A percentile compares a stretch with the other conserved stretches of the same genome.
Evolutionary conservation across 1,140 invertebrate genomes (phyloP).

Genomic region (Heliconius melpomene): DNA sequence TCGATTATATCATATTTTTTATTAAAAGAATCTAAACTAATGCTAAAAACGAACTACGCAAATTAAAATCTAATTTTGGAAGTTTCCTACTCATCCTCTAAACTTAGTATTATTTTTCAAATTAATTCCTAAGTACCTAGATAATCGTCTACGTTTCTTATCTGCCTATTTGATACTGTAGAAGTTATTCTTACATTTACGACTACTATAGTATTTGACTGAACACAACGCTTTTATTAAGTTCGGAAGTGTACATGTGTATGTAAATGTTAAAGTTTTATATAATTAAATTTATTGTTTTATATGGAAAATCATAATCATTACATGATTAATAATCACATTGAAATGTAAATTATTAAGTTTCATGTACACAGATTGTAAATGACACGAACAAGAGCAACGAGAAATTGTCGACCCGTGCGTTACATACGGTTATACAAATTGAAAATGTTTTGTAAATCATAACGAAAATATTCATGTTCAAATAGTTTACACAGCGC

Average conservation of each 20-base stretch:
- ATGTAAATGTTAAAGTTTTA: too few species aligned
- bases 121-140: slow-evolving; percentile 56
- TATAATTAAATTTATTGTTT: too few species aligned
- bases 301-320: too few species aligned
- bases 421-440: not conserved
- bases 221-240: slow-evolving; percentile 50
- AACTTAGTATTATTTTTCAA: slow-evolving; percentile 74
- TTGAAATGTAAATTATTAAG: too few species aligned
- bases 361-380: too few species aligned
- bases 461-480: slow-evolving; percentile 4
- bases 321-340: too few species aligned
- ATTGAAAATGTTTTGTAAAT: not conserved
- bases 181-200: slow-evolving; percentile 59
- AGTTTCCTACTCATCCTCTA: slow-evolving; percentile 77
- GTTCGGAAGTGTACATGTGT: not conserved
- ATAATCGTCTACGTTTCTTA: slow-evolving; percentile 56
- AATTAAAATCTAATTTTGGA: slow-evolving; percentile 66
- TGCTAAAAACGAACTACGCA: slow-evolving; percentile 65
- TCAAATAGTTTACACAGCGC: slow-evolving; percentile 7
- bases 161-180: slow-evolving; percentile 58
- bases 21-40: slow-evolving; percentile 72
- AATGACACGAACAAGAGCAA: not conserved
- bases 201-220: slow-evolving; percentile 52
- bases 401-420: not conserved
- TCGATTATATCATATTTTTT: slow-evolving; percentile 70